These are phyloP conservation scores for Genyomyrus donnyi DNA, from an alignment of 2,113 vertebrate species.

Conservation along the genomic window DNA sequence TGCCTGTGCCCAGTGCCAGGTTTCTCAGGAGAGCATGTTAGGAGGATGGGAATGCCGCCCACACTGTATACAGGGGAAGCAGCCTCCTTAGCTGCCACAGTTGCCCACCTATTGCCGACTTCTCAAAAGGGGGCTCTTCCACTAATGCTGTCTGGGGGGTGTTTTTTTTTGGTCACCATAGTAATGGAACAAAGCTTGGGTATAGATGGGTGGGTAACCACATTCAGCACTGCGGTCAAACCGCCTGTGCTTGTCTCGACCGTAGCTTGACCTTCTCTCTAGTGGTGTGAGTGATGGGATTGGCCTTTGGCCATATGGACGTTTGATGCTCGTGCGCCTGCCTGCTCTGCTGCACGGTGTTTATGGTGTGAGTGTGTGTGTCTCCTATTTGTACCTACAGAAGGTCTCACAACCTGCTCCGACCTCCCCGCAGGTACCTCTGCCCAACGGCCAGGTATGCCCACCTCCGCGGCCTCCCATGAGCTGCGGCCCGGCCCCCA, in stretches of 20 bases:
- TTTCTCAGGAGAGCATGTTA: not conserved
- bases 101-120: not conserved
- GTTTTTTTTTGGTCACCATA: not conserved
- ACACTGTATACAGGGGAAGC: not conserved
- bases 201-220: not conserved
- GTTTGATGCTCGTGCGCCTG: not conserved
- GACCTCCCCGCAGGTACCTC: conserved; percentile 73
- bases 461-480: conserved; percentile 70
- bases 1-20: not conserved
- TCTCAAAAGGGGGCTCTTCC: not conserved
- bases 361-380: not conserved
- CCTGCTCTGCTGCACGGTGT: not conserved
- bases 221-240: not conserved
- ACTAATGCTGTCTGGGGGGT: not conserved
- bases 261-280: not conserved
- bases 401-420: not conserved
- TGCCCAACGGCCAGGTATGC: conserved; percentile 89
- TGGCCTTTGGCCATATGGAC: not conserved
- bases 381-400: not conserved
- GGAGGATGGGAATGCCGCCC: not conserved
- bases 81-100: not conserved
- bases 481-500: conserved; percentile 69
- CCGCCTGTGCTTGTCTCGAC: not conserved
- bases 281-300: not conserved
- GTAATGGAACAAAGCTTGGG: not conserved